Percentiles rank a stretch among this genome's conserved stretches.
phyloP scores from a whole-genome alignment of 2,888 invertebrate genomes.

The Archaeoteleia sp. region DNA sequence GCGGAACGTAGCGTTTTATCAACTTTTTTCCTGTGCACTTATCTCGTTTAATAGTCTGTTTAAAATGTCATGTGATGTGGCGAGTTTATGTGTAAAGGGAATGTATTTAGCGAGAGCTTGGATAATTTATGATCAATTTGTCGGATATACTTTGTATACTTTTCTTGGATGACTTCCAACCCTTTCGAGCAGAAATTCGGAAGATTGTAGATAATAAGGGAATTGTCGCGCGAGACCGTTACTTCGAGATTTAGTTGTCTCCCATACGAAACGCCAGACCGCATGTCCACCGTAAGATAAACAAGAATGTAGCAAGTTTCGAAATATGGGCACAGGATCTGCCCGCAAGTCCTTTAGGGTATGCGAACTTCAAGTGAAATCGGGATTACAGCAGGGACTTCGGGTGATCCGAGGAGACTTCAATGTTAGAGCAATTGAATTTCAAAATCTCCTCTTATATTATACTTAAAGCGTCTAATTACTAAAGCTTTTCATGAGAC shows the following conservation, averaged over 20 bases:
- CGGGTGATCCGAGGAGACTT: slow-evolving; percentile 4
- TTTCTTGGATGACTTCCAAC: neutral
- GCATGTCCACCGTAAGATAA: slow-evolving; percentile 30
- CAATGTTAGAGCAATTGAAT: slow-evolving; percentile 5
- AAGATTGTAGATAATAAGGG: slow-evolving; percentile 11
- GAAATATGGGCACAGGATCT: slow-evolving; percentile 24
- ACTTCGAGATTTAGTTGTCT: slow-evolving; percentile 32
- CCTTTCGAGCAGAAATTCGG: neutral
- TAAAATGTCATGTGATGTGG: too few relatives aligned
- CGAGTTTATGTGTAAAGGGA: too few relatives aligned
- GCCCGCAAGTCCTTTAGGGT: slow-evolving; percentile 30
- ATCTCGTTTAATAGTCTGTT: too few relatives aligned
- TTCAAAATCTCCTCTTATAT: too few relatives aligned
- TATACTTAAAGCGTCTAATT: too few relatives aligned
- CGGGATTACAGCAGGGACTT: slow-evolving; percentile 15
- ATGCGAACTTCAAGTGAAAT: slow-evolving; percentile 24
- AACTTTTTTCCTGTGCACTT: too few relatives aligned
- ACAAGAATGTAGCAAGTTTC: slow-evolving; percentile 42
- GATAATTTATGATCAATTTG: too few relatives aligned
- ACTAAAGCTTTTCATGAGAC: too few relatives aligned
- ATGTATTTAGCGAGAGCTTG: too few relatives aligned
- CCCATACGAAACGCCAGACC: slow-evolving; percentile 27
- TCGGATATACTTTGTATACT: too few relatives aligned
- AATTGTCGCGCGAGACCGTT: slow-evolving; percentile 9
- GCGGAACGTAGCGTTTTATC: too few relatives aligned